phyloP scores from a whole-genome alignment of 1,140 invertebrate species.

The Mamestra configurata region DNA sequence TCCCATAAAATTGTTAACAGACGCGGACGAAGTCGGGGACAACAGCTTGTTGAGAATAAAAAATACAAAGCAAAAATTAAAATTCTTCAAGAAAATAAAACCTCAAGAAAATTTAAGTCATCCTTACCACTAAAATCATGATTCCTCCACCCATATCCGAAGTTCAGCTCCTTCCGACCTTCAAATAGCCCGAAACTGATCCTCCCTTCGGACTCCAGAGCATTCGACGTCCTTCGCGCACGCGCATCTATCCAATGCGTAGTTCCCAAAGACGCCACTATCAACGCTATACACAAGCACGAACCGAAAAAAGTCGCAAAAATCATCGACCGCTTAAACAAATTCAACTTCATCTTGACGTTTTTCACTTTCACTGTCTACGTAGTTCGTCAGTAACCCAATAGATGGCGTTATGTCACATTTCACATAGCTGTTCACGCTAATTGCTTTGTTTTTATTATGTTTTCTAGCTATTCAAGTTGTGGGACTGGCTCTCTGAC shows the following conservation, averaged over 20 bases:
- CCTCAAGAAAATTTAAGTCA: too few species aligned
- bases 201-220: constrained; percentile 91
- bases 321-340: constrained; percentile 94
- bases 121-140: constrained; percentile 91
- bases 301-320: constrained; percentile 96
- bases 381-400: constrained; percentile 43
- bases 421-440: constrained; percentile 25
- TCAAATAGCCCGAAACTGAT: constrained; percentile 95
- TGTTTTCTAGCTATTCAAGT: constrained; percentile 65
- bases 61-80: too few species aligned
- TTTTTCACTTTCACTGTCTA: constrained; percentile 62
- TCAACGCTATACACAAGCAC: constrained; percentile 93
- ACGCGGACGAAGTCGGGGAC: too few species aligned
- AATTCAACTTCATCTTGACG: constrained; percentile 83
- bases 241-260: constrained; percentile 95
- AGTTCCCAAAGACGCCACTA: constrained; percentile 95
- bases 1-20: too few species aligned
- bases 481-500: constrained; percentile 54
- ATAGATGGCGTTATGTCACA: constrained; percentile 62
- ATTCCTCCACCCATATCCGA: constrained; percentile 93
- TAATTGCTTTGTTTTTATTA: constrained; percentile 56
- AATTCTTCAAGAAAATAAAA: too few species aligned
- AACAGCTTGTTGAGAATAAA: too few species aligned
- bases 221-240: constrained; percentile 91
- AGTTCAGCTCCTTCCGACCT: constrained; percentile 94